These are phyloP conservation scores for Beaufortia kweichowensis DNA, from an alignment of 2,113 vertebrate genomes.

Conservation along the genomic window DNA sequence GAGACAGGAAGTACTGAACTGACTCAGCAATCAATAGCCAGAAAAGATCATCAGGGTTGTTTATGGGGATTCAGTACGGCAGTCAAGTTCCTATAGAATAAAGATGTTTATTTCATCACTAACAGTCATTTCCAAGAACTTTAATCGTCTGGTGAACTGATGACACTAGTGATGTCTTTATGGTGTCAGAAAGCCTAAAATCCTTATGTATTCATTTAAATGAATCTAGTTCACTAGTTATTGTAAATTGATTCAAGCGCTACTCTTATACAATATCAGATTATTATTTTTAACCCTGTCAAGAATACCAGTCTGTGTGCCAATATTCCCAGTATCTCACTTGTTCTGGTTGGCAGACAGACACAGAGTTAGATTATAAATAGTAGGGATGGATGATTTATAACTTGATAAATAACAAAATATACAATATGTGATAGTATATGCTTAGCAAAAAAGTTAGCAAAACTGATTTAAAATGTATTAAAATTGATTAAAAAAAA, in stretches of 20 bases:
- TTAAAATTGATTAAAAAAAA: too few relatives aligned
- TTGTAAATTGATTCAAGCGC: too few relatives aligned
- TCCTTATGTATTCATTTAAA: too few relatives aligned
- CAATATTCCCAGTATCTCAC: background rate
- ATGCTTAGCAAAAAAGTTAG: too few relatives aligned
- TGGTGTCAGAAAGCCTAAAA: too few relatives aligned
- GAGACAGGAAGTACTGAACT: background rate
- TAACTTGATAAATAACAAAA: too few relatives aligned
- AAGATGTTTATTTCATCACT: background rate
- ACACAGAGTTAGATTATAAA: slow-evolving; percentile 2
- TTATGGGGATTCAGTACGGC: background rate
- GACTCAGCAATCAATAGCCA: slow-evolving; percentile 28
- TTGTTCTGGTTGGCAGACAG: slow-evolving; percentile 6
- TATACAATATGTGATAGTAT: too few relatives aligned
- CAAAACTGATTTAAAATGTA: too few relatives aligned
- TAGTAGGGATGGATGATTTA: background rate
- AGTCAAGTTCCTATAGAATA: background rate
- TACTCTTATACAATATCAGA: too few relatives aligned
- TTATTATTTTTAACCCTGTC: too few relatives aligned
- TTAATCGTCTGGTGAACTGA: background rate
- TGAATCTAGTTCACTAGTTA: too few relatives aligned
- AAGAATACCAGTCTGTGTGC: background rate
- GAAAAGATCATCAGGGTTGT: slow-evolving; percentile 2
- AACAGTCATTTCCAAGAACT: background rate
- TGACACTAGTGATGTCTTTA: background rate